Conservation (phyloP, 2,888 invertebrate genomes). For the Thyatira batis region DNA sequence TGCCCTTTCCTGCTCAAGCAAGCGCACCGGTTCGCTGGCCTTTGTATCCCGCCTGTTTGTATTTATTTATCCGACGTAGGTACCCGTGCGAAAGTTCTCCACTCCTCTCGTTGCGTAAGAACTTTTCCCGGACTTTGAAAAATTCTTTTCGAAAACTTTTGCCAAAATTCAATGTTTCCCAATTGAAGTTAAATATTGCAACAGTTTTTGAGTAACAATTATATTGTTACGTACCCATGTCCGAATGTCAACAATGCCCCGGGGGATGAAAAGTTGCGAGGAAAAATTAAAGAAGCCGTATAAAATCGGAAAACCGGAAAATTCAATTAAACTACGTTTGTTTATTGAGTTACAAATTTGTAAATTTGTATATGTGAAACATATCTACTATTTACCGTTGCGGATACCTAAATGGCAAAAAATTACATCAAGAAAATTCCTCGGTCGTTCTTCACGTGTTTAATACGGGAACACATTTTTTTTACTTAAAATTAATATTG, state of each 20-base stretch:
- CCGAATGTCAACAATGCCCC: neutral
- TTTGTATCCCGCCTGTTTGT: slow-evolving; percentile 56
- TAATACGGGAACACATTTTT: no score
- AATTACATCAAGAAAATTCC: no score
- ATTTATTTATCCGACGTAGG: slow-evolving; percentile 43
- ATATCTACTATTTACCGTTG: no score
- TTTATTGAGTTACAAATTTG: no score
- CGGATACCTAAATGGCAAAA: no score
- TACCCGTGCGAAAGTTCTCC: slow-evolving; percentile 36
- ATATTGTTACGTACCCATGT: neutral
- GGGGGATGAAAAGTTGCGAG: neutral
- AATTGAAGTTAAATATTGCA: neutral
- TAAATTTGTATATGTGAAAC: no score
- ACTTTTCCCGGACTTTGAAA: slow-evolving; percentile 19
- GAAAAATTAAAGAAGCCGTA: neutral
- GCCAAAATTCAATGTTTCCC: slow-evolving; percentile 2
- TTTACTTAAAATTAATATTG: no score
- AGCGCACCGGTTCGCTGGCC: slow-evolving; percentile 63
- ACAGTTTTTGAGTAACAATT: neutral
- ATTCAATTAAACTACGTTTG: neutral
- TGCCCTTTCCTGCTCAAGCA: slow-evolving; percentile 75
- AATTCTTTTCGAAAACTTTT: slow-evolving; percentile 12
- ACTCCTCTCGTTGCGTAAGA: slow-evolving; percentile 23
- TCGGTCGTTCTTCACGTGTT: no score
- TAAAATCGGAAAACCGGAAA: neutral